Base-by-base conservation (phyloP, 2,888 invertebrate species). In the Tridacna gigas region DNA sequence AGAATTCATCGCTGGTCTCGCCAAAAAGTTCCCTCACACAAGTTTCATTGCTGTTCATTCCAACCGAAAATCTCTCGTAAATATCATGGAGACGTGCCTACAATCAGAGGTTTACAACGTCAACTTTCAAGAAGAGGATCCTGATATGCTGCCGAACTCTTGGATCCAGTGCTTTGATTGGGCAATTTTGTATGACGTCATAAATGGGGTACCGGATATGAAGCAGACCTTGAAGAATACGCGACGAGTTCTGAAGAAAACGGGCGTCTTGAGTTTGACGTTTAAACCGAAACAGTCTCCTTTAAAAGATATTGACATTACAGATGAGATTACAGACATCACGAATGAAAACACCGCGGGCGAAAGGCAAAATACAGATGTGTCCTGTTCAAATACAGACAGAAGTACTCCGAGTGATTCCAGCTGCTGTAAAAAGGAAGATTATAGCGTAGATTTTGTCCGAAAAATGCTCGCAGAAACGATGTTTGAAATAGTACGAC, bases 81-180 rank as follows among this genome's bases (percentile, higher is more conserved):
- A n/a, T 20, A 71, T 71, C 15, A 71, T 71, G 71, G 51, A 71
- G 25, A 71, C 71, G 0, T 71, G 71, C 71, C 20, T 71, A 13
- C 48, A 71, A 15, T 22, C 51, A 37, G 56, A 51, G 22, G 51
- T 26, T 7, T 71, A 71, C 45, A 71, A 71, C 26, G 71, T 71
- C 71, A 71, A 71, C 71, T 45, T 71, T 25, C 71, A 71, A 71
- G 71, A 71, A 48, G 71, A 51, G 25, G 71, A 71, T 25, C 22
- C 71, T 20, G 51, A 22, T n/a, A 22, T 26, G 47, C 71, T 71
- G 20, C 71, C 71, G 2, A 71, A 71, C 51, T 71, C 71, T 18
- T 71, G 71, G 71, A 51, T 71, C 25, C 71, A 71, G 12, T 71
- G 71, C 13, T 71, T 71, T 51, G 71, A 71, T 48, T 71, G 71